Evolutionary conservation across 2,797 vertebrate genomes (phyloP), one percentile per base, ranked within the genome.

Genomic region (Vultur gryphus): DNA sequence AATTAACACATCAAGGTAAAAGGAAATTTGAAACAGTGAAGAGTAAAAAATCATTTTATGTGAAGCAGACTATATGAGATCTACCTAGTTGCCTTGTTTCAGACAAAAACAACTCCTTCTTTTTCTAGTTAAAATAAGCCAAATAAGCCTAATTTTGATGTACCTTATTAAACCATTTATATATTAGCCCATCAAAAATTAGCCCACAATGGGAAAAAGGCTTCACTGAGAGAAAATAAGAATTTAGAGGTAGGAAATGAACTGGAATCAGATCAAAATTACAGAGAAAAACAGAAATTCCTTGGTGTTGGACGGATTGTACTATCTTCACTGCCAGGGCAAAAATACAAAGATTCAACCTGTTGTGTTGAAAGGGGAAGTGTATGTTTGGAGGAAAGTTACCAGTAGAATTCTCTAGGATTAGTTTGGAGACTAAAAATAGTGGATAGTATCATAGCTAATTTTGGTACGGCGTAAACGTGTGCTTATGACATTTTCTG

Each of bases 401-500:
- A 96, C 67, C 71, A 91, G 71, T 78, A 92, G 78, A 93, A 70
- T 82, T 87, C 77, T 87, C 71, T 70, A 71, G 78, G 67, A 85
- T 96, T 89, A 92, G 71, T 71, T 15, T 61, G 59, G 41, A 87
- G n/a, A 67, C 95, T 96, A 95, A 94, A 96, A 97, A 97, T 96
- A 97, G 92, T 9, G 12, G 16, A 75, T 85, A 35, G 75, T 80
- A 71, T 96, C 96, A 96, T 80, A 69, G 82, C 78, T 96, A 96
- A 95, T 96, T 96, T 80, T 92, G 91, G 95, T 49, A 80, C 67
- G 61, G 94, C 0, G 0, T 95, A 87, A 93, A 57, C 14, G 41
- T 55, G 87, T 81, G 83, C 95, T 92, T 87, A 93, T 87, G 96
- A 96, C 94, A 96, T 96, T 96, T 96, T 94, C 89, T 91, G 94